These are phyloP conservation scores for Rhadinocentrus ornatus DNA, from an alignment of 2,797 vertebrate genomes.

Conservation along the genomic window DNA sequence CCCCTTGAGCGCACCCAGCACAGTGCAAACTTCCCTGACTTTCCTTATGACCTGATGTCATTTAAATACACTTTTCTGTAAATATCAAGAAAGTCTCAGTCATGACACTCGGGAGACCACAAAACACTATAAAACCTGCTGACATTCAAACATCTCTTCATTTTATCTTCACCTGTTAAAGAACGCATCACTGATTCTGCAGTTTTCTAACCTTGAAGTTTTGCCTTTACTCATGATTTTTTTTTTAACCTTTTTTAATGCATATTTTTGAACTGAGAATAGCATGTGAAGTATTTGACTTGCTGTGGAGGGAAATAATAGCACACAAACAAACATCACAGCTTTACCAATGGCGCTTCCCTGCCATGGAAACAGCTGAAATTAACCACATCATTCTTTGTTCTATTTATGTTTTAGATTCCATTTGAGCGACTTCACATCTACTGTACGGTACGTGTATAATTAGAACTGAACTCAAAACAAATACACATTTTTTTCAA, in stretches of 20 bases:
- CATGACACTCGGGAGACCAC: not conserved
- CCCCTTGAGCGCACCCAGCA: slow-evolving; percentile 13
- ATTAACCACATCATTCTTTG: slow-evolving; percentile 59
- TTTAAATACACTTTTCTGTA: slow-evolving; percentile 27
- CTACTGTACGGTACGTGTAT: slow-evolving; percentile 50
- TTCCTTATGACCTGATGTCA: slow-evolving; percentile 53
- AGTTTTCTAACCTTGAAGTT: slow-evolving; percentile 22
- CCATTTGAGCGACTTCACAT: slow-evolving; percentile 33
- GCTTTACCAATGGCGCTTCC: slow-evolving; percentile 39
- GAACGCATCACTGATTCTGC: slow-evolving; percentile 8
- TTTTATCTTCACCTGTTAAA: slow-evolving; percentile 14
- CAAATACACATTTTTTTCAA: slow-evolving; percentile 55
- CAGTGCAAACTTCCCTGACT: slow-evolving; percentile 24
- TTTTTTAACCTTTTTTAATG: slow-evolving; percentile 9
- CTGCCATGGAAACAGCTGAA: slow-evolving; percentile 61
- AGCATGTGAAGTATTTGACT: slow-evolving; percentile 46
- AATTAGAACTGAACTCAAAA: slow-evolving; percentile 43
- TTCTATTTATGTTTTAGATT: slow-evolving; percentile 62
- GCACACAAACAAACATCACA: slow-evolving; percentile 54
- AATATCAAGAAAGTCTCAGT: slow-evolving; percentile 18
- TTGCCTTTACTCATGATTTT: slow-evolving; percentile 5
- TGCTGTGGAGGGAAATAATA: slow-evolving; percentile 38
- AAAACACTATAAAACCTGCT: not conserved
- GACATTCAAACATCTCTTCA: not conserved
- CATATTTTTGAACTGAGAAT: slow-evolving; percentile 30